Evolutionary conservation across 2,113 vertebrate species (phyloP).

Genomic region (Paraplagusia blochii): DNA sequence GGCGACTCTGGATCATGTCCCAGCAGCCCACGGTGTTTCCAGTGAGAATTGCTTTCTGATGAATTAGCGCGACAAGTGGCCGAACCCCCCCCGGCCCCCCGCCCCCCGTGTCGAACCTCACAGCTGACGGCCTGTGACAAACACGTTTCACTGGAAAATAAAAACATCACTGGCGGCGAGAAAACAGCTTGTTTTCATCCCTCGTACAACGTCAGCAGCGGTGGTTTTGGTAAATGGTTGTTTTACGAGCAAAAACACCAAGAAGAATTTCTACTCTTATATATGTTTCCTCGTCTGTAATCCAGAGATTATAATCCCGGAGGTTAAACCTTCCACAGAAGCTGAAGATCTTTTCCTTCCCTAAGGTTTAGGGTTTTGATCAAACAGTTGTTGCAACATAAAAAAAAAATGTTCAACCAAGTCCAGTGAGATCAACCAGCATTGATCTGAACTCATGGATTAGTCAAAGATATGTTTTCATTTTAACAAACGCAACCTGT

Average conservation of each 20-base stretch:
- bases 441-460: too few species aligned
- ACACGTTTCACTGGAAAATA: conserved; percentile 21
- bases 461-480: too few species aligned
- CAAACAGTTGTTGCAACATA: too few species aligned
- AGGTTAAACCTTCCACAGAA: too few species aligned
- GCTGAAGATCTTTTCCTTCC: too few species aligned
- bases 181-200: conserved; percentile 18
- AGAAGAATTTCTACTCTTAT: not conserved
- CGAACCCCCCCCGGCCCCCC: too few species aligned
- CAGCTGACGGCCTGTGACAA: conserved; percentile 36
- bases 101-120: conserved; percentile 7
- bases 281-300: too few species aligned
- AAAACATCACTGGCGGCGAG: conserved; percentile 19
- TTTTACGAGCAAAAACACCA: conserved; percentile 21
- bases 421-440: too few species aligned
- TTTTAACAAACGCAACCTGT: too few species aligned
- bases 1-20: not conserved
- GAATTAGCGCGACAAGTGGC: conserved; percentile 30
- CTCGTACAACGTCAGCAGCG: conserved; percentile 3
- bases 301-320: too few species aligned
- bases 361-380: too few species aligned
- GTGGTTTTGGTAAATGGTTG: conserved; percentile 26
- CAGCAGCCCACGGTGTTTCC: conserved; percentile 4
- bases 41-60: conserved; percentile 11
- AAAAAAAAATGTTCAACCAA: too few species aligned